Evolutionary conservation across 1,140 invertebrate genomes (phyloP).

Genomic region (Drosophila azteca): DNA sequence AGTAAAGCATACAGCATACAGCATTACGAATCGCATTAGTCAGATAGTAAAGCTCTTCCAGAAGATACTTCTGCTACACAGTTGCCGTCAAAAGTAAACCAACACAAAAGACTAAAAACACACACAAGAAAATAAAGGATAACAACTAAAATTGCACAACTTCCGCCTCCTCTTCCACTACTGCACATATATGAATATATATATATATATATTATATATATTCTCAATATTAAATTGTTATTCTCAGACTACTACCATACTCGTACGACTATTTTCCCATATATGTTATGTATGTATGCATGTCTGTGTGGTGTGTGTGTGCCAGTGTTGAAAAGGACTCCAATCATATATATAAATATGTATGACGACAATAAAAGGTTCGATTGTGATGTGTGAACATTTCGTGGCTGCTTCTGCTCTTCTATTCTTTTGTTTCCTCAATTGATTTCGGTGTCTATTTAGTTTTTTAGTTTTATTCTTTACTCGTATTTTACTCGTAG

Average conservation of each 20-base stretch:
- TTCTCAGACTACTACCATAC: slow-evolving; percentile 63
- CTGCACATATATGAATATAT: slow-evolving; percentile 54
- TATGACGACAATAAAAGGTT: slow-evolving; percentile 26
- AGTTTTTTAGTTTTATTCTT: slow-evolving; percentile 22
- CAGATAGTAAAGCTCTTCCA: slow-evolving; percentile 56
- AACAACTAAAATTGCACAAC: slow-evolving; percentile 28
- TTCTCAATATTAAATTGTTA: slow-evolving; percentile 64
- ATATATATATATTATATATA: slow-evolving; percentile 44
- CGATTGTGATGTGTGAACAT: slow-evolving; percentile 62
- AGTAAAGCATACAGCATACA: slow-evolving; percentile 30
- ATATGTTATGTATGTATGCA: slow-evolving; percentile 41
- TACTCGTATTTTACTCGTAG: slow-evolving; percentile 43
- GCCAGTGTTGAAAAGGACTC: slow-evolving; percentile 29
- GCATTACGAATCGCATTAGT: slow-evolving; percentile 38
- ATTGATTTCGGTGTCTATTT: slow-evolving; percentile 34
- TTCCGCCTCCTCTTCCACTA: slow-evolving; percentile 12
- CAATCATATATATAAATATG: slow-evolving; percentile 4
- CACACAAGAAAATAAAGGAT: slow-evolving; percentile 24
- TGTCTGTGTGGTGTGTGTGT: slow-evolving; percentile 41
- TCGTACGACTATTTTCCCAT: slow-evolving; percentile 69
- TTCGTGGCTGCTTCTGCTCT: slow-evolving; percentile 43
- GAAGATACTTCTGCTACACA: slow-evolving; percentile 22
- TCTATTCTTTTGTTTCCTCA: slow-evolving; percentile 14
- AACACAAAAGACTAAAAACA: slow-evolving; percentile 14
- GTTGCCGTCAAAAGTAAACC: slow-evolving; percentile 20